phyloP scores from a whole-genome alignment of 92 coral and sea anemone species.

The Phenganax subtilis region DNA sequence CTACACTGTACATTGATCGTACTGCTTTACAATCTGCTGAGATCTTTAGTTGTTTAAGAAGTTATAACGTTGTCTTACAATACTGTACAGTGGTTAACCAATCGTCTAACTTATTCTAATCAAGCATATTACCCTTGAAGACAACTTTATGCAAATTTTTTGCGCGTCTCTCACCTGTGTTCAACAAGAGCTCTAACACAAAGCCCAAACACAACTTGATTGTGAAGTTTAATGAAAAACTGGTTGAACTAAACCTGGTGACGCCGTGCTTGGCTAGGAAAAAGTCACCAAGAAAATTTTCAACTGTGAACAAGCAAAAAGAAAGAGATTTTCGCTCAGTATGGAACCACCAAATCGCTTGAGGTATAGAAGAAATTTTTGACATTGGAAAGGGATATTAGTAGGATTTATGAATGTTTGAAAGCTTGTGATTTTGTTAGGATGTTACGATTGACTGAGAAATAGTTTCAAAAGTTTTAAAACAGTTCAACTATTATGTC shows the following conservation, averaged over 20 bases:
- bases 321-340: neutral
- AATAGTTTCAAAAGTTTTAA: neutral
- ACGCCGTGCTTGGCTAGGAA: conserved; percentile 6
- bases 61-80: neutral
- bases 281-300: neutral
- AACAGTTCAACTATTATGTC: no score
- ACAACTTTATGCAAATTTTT: conserved; percentile 18
- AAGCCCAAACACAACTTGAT: conserved; percentile 31
- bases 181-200: conserved; percentile 14
- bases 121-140: neutral
- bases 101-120: neutral
- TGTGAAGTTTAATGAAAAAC: conserved; percentile 9
- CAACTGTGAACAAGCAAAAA: neutral
- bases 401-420: neutral
- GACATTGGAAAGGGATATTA: neutral
- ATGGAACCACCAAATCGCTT: neutral
- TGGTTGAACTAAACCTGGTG: neutral
- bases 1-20: no score
- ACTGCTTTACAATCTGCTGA: no score
- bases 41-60: neutral
- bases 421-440: neutral
- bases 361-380: neutral
- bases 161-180: conserved; percentile 13
- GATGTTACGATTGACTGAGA: neutral
- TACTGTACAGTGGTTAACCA: neutral